phyloP scores from a whole-genome alignment of 37 sponge, comb jelly and placozoan species.

The Hexactinellida sp. region DNA sequence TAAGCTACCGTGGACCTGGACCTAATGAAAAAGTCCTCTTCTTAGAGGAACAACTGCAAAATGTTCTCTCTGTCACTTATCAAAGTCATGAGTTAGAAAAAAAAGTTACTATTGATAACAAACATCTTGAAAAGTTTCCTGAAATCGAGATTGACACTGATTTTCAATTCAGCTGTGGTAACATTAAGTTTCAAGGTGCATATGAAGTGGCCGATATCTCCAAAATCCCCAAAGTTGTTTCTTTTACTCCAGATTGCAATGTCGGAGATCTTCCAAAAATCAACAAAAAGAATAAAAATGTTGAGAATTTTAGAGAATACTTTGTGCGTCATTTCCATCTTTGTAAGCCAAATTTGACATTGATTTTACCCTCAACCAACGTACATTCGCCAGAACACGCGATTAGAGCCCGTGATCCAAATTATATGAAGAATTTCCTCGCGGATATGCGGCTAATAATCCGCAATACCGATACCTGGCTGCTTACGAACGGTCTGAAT shows the following conservation, averaged over 20 bases:
- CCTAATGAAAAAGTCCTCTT: not conserved
- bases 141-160: constrained; percentile 5
- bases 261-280: not conserved
- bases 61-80: not conserved
- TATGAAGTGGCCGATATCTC: not conserved
- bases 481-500: not conserved
- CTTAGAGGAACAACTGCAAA: constrained; percentile 6
- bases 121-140: not conserved
- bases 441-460: not conserved
- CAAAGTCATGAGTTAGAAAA: not conserved
- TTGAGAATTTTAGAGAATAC: not conserved
- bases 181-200: not conserved
- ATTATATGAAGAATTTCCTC: constrained; percentile 18
- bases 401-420: not conserved
- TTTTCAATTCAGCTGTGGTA: not conserved
- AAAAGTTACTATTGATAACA: not conserved
- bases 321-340: not conserved
- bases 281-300: not conserved
- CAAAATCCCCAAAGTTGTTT: not conserved
- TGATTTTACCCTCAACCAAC: not conserved
- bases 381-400: not conserved
- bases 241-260: not conserved
- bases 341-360: not conserved
- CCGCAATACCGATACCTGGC: not conserved
- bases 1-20: not conserved